Evolutionary conservation across 1,140 invertebrate species (phyloP), one percentile per base, ranked within the genome.

Genomic region (Trachelipus rathkii): DNA sequence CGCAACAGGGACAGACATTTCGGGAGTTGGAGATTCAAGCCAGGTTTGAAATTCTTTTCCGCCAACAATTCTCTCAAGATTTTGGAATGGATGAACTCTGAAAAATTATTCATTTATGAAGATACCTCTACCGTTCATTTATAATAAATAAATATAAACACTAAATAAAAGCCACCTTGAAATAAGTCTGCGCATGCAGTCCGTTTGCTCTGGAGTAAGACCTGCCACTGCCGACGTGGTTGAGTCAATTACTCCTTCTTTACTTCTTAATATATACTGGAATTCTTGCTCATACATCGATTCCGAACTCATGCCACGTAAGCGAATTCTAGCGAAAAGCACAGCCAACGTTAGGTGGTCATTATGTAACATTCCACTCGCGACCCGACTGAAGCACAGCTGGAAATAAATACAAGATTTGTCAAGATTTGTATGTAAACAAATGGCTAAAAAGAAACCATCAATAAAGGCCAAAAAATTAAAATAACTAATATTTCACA

Each of bases 361-460:
- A 15, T 94, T 92, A 85, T 99, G 96, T 8, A 99, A 85, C 96
- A 99, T 99, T 76, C 97, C 97, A 78, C 95, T 88, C 0, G 96
- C 95, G 0, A 99, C 95, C 71, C 97, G 89, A 84, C 95, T 93
- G 85, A 96, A 99, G 79, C 94, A 95, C 71, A 93, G 89, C 91
- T 93, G 81, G 9, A 86, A 82, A 74, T 73, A 82, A 71, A 78
- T 74, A 66, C n/a, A 68, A 9, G 69, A 4, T 33, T 33, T 43
- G 33, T 33, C n/a, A n/a, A 33, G 1, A 6, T 6, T 33, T 33
- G 33, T 33, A 33, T 33, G 33, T 33, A 6, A 3, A 33, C 33
- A 33, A n/a, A 33, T 33, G 33, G 6, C 33, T 33, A 6, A 6
- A 33, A 33, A 33, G 33, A 1, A 33, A 33, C 6, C 33, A 33